phyloP scores from a whole-genome alignment of 2,113 vertebrate genomes.

The Peucedramus taeniatus region DNA sequence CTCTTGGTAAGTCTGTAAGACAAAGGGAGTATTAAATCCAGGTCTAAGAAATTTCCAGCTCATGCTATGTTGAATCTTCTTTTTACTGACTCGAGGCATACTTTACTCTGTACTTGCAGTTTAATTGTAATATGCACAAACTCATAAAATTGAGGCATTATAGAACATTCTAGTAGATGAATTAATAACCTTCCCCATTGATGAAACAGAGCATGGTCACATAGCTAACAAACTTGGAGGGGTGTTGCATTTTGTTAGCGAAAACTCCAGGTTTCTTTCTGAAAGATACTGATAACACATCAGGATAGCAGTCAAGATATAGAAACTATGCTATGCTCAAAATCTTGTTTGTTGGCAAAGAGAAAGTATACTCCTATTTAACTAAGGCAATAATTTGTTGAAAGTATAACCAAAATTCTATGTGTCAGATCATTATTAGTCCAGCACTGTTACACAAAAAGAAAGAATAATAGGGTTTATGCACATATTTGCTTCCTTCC shows the following conservation, averaged over 20 bases:
- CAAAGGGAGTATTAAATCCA: neutral
- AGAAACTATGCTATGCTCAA: neutral
- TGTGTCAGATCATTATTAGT: neutral
- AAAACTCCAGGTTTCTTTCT: neutral
- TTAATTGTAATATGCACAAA: neutral
- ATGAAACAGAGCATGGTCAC: neutral
- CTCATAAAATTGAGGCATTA: neutral
- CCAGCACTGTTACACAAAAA: neutral
- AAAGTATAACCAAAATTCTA: neutral
- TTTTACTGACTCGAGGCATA: neutral
- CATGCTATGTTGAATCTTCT: neutral
- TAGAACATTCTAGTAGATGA: neutral
- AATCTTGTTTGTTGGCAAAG: neutral
- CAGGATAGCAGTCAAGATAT: neutral
- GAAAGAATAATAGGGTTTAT: neutral
- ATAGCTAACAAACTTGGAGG: neutral
- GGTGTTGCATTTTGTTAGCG: neutral
- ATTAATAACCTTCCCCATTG: neutral
- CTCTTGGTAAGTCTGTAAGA: neutral
- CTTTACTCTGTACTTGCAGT: neutral
- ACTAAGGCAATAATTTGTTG: neutral
- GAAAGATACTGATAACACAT: neutral
- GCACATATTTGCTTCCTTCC: neutral
- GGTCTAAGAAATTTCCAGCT: neutral
- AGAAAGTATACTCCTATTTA: neutral